Conservation (phyloP, 2,113 vertebrate genomes). For the Chaenogobius annularis region DNA sequence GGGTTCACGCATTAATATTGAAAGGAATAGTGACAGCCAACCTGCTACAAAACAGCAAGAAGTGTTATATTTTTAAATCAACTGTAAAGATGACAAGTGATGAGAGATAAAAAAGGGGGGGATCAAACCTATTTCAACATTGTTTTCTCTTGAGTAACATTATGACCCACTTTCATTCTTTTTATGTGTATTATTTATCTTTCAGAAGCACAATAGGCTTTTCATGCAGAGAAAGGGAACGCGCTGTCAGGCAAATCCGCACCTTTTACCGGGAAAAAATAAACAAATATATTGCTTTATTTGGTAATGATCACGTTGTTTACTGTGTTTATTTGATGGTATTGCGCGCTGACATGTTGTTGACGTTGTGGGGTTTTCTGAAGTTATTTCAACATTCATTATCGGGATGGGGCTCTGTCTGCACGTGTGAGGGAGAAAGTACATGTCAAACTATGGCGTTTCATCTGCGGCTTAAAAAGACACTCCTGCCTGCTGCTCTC, state of each 20-base stretch:
- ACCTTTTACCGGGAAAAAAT: background rate
- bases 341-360: constrained; percentile 50
- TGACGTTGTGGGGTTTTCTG: constrained; percentile 53
- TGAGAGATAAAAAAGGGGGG: constrained; percentile 16
- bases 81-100: constrained; percentile 62
- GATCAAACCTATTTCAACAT: constrained; percentile 35
- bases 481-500: constrained; percentile 54
- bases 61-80: constrained; percentile 61
- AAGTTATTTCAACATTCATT: constrained; percentile 69
- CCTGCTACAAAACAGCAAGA: constrained; percentile 43
- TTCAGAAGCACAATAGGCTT: constrained; percentile 40
- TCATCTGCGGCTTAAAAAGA: constrained; percentile 68
- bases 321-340: constrained; percentile 54
- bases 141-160: constrained; percentile 59
- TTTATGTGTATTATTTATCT: constrained; percentile 53
- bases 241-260: constrained; percentile 11
- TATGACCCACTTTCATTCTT: constrained; percentile 67
- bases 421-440: constrained; percentile 12
- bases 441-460: constrained; percentile 68
- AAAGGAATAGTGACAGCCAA: constrained; percentile 53
- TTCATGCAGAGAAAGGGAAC: constrained; percentile 33
- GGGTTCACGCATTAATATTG: constrained; percentile 59
- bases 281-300: constrained; percentile 19
- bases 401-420: constrained; percentile 46
- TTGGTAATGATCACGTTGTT: constrained; percentile 52